Evolutionary conservation across 2,797 vertebrate species (phyloP).

Genomic region (Tenualosa ilisha): DNA sequence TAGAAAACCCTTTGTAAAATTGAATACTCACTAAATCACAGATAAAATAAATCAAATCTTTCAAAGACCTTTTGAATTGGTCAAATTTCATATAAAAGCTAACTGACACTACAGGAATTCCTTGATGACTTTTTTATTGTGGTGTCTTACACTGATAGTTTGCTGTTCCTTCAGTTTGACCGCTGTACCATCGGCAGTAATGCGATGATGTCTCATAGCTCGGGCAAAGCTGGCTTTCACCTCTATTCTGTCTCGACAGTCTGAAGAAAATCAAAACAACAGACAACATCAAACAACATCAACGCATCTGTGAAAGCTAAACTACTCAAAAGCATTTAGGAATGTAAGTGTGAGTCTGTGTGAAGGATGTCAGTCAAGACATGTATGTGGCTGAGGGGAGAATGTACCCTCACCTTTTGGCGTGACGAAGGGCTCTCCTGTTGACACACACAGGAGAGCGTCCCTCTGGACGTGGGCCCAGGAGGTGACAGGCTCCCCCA

Average conservation of each 20-base stretch:
- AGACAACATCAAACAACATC: not conserved
- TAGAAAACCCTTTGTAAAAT: not conserved
- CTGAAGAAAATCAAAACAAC: not conserved
- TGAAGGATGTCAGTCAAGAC: not conserved
- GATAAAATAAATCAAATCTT: not conserved
- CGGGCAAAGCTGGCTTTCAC: not conserved
- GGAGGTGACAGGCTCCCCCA: constrained; percentile 36
- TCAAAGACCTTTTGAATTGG: too few relatives aligned
- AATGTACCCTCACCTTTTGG: constrained; percentile 51
- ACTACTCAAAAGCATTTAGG: not conserved
- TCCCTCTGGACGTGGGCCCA: constrained; percentile 54
- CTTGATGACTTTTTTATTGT: not conserved
- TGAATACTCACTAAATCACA: not conserved
- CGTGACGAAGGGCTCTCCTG: constrained; percentile 53
- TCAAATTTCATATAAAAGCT: not conserved
- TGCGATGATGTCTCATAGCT: constrained; percentile 4
- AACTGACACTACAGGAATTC: not conserved
- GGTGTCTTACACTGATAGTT: not conserved
- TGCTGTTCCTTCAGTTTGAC: not conserved
- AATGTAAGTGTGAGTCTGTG: too few relatives aligned
- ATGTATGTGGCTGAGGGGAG: not conserved
- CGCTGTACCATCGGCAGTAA: not conserved
- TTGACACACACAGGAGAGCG: constrained; percentile 56
- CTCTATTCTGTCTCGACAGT: constrained; percentile 6
- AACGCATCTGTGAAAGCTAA: not conserved